Base-by-base conservation (phyloP, 2,797 vertebrate species). In the Crocodylus rhombifer region DNA sequence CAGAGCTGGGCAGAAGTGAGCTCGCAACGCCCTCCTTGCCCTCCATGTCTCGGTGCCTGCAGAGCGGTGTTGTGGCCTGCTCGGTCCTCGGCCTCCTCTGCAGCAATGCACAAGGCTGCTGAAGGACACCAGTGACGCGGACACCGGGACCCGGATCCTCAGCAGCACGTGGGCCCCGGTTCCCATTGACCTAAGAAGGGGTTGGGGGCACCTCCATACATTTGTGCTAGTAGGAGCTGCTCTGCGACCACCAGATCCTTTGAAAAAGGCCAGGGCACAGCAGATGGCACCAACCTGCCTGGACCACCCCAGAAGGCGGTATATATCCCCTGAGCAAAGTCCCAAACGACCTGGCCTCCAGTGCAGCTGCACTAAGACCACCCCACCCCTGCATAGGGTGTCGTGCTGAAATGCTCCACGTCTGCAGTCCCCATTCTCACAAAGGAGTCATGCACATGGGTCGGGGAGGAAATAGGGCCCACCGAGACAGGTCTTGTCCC, bases 371-470 rank as follows among this genome's bases (percentile, higher is more conserved):
- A 42, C 42, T 42, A 42, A 7, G 42, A 42, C 42, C 42, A 36
- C 42, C 42, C 42, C 42, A 42, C 7, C 42, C 42, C 42, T 42
- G 42, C 42, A 42, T 9, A 9, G 42, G 42, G 7, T 8, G 7
- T 42, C 8, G 42, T 42, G 42, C 42, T 42, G 42, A 8, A 42
- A 42, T 42, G 42, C 42, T 42, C 42, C 42, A 8, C 8, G 42
- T 42, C 42, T 9, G 42, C 42, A 42, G 42, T 42, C 7, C 42
- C 42, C 42, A 42, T 42, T 42, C 42, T 3, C 42, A 42, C 42
- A 42, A 42, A 77, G 63, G 69, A 71, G 28, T 0, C 0, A 86
- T 42, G 67, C 0, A 0, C 79, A 57, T 62, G 42, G 23, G 55
- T 56, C 28, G n/a, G n/a, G 33, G 5, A 30, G 61, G 42, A 42